A percentile compares a stretch with the other conserved stretches of the same genome.
phyloP scores from a whole-genome alignment of 2,113 vertebrate species.

The Tyto alba region DNA sequence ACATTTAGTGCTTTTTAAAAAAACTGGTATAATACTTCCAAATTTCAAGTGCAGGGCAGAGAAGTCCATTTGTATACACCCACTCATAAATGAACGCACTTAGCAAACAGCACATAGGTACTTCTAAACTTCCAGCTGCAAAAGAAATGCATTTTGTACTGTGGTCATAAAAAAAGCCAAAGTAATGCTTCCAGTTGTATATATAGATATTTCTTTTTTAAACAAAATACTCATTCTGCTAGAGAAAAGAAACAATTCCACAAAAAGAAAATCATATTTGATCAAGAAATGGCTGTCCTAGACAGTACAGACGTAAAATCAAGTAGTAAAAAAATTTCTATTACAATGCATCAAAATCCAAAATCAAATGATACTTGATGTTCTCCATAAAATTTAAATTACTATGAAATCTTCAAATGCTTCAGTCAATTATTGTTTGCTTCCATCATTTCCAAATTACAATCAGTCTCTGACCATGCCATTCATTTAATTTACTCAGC shows the following conservation, averaged over 20 bases:
- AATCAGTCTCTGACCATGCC: constrained; percentile 16
- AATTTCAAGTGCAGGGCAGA: constrained; percentile 4
- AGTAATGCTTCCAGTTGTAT: not conserved
- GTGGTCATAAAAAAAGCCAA: not conserved
- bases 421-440: constrained; percentile 13
- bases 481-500: constrained; percentile 45
- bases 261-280: not conserved
- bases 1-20: not conserved
- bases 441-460: constrained; percentile 27
- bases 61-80: not conserved
- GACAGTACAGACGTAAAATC: not conserved
- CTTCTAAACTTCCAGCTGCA: not conserved
- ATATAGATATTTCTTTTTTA: no score
- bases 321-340: not conserved
- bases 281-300: not conserved
- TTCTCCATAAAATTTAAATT: not conserved
- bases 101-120: constrained; percentile 6
- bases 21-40: not conserved
- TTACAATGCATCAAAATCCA: not conserved
- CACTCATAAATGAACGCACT: not conserved
- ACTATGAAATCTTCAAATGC: not conserved
- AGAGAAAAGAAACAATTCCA: not conserved
- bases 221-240: not conserved
- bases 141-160: constrained; percentile 1
- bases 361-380: not conserved